These are phyloP conservation scores for Meandrina meandrites DNA, from an alignment of 92 coral and sea anemone genomes.

Conservation along the genomic window DNA sequence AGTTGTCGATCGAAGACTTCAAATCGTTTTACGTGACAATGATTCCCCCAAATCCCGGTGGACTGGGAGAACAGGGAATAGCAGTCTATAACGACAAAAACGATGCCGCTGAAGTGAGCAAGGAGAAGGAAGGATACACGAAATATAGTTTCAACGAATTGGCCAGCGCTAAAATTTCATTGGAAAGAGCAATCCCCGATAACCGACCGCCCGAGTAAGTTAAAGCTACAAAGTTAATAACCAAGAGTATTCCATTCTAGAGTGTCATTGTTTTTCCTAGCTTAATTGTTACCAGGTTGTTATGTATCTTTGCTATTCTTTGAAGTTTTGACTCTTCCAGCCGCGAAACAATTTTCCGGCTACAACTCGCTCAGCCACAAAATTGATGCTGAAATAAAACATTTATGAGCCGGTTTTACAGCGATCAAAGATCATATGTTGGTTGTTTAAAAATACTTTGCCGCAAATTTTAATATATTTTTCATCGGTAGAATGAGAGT, in stretches of 20 bases:
- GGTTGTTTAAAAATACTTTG: neutral
- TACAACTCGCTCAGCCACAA: constrained; percentile 4
- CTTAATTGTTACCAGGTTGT: neutral
- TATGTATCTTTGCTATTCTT: neutral
- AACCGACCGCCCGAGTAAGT: constrained; percentile 91
- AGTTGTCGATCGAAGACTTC: constrained; percentile 59
- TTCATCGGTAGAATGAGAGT: neutral
- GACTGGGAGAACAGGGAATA: constrained; percentile 70
- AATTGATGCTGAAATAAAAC: constrained; percentile 4
- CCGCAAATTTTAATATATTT: neutral
- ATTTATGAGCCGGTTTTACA: constrained; percentile 10
- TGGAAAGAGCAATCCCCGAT: constrained; percentile 89
- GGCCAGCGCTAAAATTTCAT: constrained; percentile 88
- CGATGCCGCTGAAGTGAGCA: constrained; percentile 46
- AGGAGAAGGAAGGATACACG: constrained; percentile 65
- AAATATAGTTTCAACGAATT: constrained; percentile 89
- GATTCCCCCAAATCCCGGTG: constrained; percentile 58
- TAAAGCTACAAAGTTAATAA: neutral
- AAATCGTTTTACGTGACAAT: constrained; percentile 60
- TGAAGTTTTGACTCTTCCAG: constrained; percentile 7
- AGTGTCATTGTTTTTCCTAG: neutral
- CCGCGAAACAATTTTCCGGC: constrained; percentile 3
- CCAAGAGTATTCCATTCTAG: neutral
- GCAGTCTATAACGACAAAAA: constrained; percentile 58
- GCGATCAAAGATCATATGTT: constrained; percentile 15